A percentile compares a stretch with the other conserved stretches of the same genome.
Conservation (phyloP, 2,797 vertebrate species). For the Smutsia temminckii region DNA sequence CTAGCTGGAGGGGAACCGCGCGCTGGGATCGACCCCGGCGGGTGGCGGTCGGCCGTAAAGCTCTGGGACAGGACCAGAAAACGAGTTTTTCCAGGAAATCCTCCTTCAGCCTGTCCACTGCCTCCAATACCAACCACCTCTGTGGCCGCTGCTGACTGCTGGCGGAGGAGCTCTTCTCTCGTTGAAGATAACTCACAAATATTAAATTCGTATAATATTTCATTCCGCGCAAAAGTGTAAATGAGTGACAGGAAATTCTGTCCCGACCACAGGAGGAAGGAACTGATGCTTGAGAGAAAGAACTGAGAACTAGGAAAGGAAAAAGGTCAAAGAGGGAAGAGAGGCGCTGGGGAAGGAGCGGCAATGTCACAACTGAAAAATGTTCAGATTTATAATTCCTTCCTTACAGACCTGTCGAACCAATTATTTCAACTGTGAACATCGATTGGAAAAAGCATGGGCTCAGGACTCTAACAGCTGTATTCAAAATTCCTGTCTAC, state of each 20-base stretch:
- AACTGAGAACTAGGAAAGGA: not conserved
- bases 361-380: not conserved
- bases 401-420: not conserved
- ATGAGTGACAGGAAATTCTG: not conserved
- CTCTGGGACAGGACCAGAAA: not conserved
- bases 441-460: not conserved
- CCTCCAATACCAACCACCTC: not conserved
- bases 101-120: not conserved
- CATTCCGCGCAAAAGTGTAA: not conserved
- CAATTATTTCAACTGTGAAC: not conserved
- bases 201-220: not conserved
- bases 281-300: not conserved
- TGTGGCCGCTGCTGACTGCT: not conserved
- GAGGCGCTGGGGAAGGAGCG: not conserved
- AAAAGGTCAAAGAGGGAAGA: not conserved
- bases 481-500: not conserved
- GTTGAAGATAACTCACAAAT: not conserved
- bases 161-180: not conserved
- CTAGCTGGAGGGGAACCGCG: not conserved
- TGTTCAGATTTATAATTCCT: not conserved
- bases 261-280: not conserved
- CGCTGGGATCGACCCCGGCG: not conserved
- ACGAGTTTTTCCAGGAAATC: not conserved
- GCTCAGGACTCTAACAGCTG: not conserved
- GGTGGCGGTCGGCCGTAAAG: not conserved